Percentiles rank a stretch among this genome's conserved stretches.
phyloP scores from a whole-genome alignment of 1,140 invertebrate species.

The Eueides isabella region DNA sequence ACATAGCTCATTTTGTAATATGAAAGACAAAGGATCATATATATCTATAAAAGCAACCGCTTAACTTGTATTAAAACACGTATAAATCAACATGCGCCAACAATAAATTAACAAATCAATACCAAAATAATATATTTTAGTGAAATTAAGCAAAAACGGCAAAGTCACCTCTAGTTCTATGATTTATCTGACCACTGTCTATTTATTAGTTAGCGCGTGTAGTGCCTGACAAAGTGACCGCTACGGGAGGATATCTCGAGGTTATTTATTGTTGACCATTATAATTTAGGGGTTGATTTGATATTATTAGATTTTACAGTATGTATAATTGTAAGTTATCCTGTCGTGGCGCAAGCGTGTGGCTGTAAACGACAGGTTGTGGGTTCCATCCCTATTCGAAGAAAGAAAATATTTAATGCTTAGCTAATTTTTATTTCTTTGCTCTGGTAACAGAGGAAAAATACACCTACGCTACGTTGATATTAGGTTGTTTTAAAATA shows the following conservation, averaged over 20 bases:
- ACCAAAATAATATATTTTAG: conserved; percentile 4
- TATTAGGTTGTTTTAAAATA: no score
- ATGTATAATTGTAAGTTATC: no score
- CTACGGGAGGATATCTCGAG: neutral
- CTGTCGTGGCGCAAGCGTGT: no score
- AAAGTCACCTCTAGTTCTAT: conserved; percentile 10
- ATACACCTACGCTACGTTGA: no score
- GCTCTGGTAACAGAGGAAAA: no score
- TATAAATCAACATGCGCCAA: neutral
- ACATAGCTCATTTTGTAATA: no score
- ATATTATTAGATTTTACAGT: neutral
- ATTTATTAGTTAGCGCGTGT: conserved; percentile 35
- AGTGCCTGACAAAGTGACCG: conserved; percentile 37
- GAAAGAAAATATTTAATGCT: no score
- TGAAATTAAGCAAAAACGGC: conserved; percentile 16
- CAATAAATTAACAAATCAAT: neutral
- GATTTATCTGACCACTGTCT: conserved; percentile 34
- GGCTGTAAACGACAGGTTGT: no score
- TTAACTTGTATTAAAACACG: neutral
- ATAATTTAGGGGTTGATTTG: conserved; percentile 29
- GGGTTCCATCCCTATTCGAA: no score
- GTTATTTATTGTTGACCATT: conserved; percentile 30
- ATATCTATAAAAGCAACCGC: no score
- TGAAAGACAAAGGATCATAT: no score
- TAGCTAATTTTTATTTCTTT: no score